These are phyloP conservation scores for Limanda limanda DNA, from an alignment of 2,113 vertebrate species.

Conservation along the genomic window DNA sequence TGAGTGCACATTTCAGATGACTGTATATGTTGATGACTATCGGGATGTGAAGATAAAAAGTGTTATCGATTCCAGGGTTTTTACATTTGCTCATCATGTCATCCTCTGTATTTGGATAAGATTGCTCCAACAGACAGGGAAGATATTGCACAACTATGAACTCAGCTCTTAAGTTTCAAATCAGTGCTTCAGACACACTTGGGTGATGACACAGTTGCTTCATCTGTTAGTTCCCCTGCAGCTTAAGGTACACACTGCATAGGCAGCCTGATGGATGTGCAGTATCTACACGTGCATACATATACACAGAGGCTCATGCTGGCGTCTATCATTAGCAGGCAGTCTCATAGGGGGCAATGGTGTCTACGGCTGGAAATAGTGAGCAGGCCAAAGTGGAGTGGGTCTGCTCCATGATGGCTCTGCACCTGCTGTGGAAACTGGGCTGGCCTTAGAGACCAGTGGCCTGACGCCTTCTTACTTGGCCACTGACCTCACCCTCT, in stretches of 20 bases:
- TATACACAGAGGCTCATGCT: constrained; percentile 23
- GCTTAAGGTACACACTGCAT: constrained; percentile 7
- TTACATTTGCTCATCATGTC: no score
- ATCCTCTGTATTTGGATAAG: not conserved
- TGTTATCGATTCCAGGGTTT: not conserved
- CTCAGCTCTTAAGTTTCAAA: not conserved
- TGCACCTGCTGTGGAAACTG: constrained; percentile 75
- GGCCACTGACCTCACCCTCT: constrained; percentile 12
- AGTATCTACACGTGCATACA: not conserved
- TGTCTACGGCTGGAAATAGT: constrained; percentile 60
- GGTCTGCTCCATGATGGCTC: constrained; percentile 45
- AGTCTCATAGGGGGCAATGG: constrained; percentile 30
- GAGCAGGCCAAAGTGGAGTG: constrained; percentile 48
- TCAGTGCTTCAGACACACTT: not conserved
- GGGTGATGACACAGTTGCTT: constrained; percentile 3
- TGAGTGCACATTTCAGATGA: no score
- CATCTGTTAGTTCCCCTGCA: not conserved
- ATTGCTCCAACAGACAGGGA: not conserved
- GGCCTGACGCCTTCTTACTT: constrained; percentile 54
- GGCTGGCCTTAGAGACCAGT: constrained; percentile 47
- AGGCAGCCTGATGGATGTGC: constrained; percentile 14
- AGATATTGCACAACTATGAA: not conserved
- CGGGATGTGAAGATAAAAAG: no score
- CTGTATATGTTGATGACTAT: no score
- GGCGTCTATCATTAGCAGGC: constrained; percentile 60